phyloP scores from a whole-genome alignment of 1,140 invertebrate genomes.

The Brachionus angularis region DNA sequence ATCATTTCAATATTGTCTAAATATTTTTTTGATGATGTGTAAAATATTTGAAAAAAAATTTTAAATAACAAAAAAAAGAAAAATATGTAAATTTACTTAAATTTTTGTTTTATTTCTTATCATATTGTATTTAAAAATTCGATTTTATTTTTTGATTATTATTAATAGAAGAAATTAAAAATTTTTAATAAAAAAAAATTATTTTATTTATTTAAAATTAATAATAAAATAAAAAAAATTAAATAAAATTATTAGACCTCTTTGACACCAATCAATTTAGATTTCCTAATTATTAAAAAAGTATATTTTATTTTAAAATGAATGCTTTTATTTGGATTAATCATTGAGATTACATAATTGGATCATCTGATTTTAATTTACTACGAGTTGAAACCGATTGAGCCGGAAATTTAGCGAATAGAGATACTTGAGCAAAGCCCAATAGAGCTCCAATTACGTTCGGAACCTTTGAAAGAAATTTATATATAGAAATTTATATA shows the following conservation, averaged over 20 bases:
- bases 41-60: too few relatives aligned
- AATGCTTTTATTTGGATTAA: background rate
- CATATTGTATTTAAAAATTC: too few relatives aligned
- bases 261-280: background rate
- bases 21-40: too few relatives aligned
- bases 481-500: background rate
- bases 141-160: background rate
- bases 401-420: constrained; percentile 32
- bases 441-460: constrained; percentile 24
- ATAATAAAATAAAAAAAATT: background rate
- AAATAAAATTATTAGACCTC: background rate
- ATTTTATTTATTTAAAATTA: background rate
- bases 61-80: too few relatives aligned
- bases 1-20: too few relatives aligned
- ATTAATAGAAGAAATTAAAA: background rate
- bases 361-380: constrained; percentile 22
- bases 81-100: too few relatives aligned
- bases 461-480: constrained; percentile 19
- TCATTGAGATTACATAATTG: background rate
- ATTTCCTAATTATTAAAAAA: background rate
- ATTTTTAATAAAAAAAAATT: background rate
- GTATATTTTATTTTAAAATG: background rate
- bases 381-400: constrained; percentile 17
- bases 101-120: too few relatives aligned
- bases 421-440: constrained; percentile 35